These are phyloP conservation scores for Perognathus longimembris DNA, from an alignment of 2,113 vertebrate species.

Conservation along the genomic window DNA sequence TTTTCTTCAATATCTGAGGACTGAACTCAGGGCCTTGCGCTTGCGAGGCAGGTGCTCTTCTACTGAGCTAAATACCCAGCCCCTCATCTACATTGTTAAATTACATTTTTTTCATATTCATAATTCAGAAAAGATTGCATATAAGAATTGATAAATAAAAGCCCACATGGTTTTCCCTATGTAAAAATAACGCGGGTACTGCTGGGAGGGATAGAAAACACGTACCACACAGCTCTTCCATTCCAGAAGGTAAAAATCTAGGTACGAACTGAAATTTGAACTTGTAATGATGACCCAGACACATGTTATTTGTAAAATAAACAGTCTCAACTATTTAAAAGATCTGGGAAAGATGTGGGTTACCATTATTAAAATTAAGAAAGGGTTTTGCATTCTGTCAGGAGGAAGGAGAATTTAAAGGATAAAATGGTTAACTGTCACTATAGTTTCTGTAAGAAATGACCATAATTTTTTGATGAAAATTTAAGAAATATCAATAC, in stretches of 20 bases:
- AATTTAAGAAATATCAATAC: background rate
- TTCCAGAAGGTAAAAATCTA: background rate
- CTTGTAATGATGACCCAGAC: background rate
- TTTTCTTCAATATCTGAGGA: no score
- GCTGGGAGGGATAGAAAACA: background rate
- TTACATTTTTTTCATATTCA: background rate
- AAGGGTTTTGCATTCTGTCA: background rate
- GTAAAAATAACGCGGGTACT: background rate
- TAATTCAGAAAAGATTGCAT: background rate
- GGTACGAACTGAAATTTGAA: background rate
- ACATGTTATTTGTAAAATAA: background rate
- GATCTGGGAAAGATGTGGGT: background rate
- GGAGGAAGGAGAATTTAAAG: slow-evolving; percentile 16
- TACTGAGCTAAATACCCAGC: no score
- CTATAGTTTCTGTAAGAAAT: background rate
- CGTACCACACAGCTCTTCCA: background rate
- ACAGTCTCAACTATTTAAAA: background rate
- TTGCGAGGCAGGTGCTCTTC: no score
- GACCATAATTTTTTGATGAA: background rate
- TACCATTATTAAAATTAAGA: background rate
- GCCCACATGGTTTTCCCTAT: background rate
- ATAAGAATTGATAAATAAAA: slow-evolving; percentile 1
- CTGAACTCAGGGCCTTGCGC: no score
- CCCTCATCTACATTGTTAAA: slow-evolving; percentile 3
- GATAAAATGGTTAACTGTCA: background rate